These are phyloP conservation scores for Cepphus grylle DNA, from an alignment of 2,113 vertebrate species.

Conservation along the genomic window DNA sequence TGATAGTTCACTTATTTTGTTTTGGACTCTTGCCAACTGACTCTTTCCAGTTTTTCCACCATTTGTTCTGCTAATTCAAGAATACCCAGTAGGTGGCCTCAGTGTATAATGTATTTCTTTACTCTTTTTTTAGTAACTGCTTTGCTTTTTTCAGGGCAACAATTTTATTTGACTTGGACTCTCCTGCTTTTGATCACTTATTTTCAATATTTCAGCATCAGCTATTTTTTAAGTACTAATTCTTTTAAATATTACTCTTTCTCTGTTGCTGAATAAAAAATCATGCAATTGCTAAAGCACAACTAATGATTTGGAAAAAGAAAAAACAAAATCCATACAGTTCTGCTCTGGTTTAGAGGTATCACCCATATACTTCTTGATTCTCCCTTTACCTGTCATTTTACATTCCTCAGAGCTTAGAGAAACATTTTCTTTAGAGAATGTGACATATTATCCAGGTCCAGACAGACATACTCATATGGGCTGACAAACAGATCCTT, in stretches of 20 bases:
- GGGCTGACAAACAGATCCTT: not conserved
- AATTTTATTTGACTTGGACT: not conserved
- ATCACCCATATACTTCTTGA: not conserved
- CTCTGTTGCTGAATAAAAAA: not conserved
- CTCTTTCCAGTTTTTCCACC: not conserved
- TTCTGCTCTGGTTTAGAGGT: not conserved
- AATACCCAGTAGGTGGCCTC: conserved; percentile 56
- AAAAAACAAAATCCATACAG: not conserved
- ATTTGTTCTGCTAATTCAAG: not conserved
- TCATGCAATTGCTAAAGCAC: not conserved
- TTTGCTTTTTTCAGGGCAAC: not conserved
- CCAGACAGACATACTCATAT: not conserved
- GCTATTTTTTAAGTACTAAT: not conserved
- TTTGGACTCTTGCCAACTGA: not conserved
- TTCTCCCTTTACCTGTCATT: not conserved
- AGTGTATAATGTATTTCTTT: conserved; percentile 26
- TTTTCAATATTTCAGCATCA: not conserved
- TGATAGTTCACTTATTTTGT: not conserved
- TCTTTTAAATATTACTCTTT: not conserved
- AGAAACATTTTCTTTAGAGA: not conserved
- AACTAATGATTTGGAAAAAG: not conserved
- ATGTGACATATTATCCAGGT: not conserved
- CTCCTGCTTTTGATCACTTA: not conserved
- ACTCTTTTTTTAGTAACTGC: not conserved
- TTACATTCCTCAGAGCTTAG: not conserved